Evolutionary conservation across 2,888 invertebrate genomes (phyloP).

Genomic region (Drosophila rellima): DNA sequence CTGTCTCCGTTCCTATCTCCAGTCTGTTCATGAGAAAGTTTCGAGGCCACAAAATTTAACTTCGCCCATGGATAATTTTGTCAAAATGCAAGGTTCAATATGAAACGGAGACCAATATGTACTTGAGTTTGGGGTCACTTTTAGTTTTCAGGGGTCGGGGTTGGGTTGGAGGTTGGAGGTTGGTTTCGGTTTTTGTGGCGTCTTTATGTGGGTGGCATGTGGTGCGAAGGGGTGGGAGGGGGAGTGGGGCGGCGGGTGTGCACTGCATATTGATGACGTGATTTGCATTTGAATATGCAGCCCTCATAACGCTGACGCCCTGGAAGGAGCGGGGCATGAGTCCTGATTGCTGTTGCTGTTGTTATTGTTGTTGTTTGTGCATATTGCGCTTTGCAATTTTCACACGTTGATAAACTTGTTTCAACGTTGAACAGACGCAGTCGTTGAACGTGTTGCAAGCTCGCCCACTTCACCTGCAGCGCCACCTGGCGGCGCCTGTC

Average conservation of each 20-base stretch:
- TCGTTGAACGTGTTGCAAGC: slow-evolving; percentile 10
- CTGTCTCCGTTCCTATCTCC: background rate
- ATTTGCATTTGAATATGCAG: slow-evolving; percentile 81
- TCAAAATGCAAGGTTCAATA: slow-evolving; percentile 71
- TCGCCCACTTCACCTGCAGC: slow-evolving; percentile 31
- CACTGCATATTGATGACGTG: slow-evolving; percentile 81
- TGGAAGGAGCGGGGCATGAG: slow-evolving; percentile 3
- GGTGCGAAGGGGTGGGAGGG: background rate
- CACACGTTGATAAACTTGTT: slow-evolving; percentile 81
- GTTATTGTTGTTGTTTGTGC: slow-evolving; percentile 44
- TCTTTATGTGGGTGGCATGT: slow-evolving; percentile 6
- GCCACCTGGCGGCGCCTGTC: slow-evolving; percentile 9
- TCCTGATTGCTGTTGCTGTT: slow-evolving; percentile 26
- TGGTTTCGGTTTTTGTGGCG: slow-evolving; percentile 3
- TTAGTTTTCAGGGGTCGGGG: background rate
- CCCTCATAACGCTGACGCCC: slow-evolving; percentile 40
- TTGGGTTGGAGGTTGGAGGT: slow-evolving; percentile 19
- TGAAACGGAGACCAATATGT: slow-evolving; percentile 32
- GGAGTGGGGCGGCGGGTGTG: slow-evolving; percentile 31
- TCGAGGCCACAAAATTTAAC: slow-evolving; percentile 64
- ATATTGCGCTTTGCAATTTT: slow-evolving; percentile 73
- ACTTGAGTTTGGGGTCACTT: slow-evolving; percentile 14
- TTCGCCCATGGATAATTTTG: slow-evolving; percentile 69
- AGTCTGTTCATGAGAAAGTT: slow-evolving; percentile 8
- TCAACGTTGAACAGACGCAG: slow-evolving; percentile 58